Conservation (phyloP, 2,113 vertebrate species). For the Etia nguti region DNA sequence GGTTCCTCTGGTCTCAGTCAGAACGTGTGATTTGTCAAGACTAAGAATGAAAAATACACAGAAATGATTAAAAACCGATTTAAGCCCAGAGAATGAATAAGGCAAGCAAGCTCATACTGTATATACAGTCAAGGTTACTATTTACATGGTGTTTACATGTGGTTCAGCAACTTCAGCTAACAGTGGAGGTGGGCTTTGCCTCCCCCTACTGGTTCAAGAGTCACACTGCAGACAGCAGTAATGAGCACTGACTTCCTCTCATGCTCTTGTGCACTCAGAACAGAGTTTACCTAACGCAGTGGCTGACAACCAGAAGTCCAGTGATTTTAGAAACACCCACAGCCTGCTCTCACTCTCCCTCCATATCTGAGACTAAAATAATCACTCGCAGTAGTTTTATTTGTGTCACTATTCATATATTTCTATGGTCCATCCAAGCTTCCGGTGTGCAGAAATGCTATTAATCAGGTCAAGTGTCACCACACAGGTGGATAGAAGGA, state of each 20-base stretch:
- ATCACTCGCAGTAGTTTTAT: background rate
- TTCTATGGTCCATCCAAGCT: background rate
- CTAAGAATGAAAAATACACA: background rate
- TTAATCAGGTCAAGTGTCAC: background rate
- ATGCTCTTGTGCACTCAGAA: slow-evolving; percentile 5
- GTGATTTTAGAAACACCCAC: background rate
- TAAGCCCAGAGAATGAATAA: slow-evolving; percentile 53
- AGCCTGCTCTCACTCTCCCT: background rate
- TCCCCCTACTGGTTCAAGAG: slow-evolving; percentile 48
- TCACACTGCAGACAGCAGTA: slow-evolving; percentile 18
- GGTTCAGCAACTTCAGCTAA: slow-evolving; percentile 20
- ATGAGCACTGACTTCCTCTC: background rate
- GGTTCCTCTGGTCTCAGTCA: background rate
- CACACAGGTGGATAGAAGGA: background rate
- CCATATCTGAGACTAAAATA: background rate
- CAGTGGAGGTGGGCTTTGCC: slow-evolving; percentile 21
- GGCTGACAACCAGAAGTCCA: background rate
- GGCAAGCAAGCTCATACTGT: slow-evolving; percentile 66
- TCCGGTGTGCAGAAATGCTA: background rate
- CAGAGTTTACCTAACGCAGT: background rate
- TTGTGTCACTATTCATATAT: background rate
- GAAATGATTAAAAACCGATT: background rate
- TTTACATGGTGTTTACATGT: slow-evolving; percentile 54
- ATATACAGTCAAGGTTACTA: slow-evolving; percentile 58
- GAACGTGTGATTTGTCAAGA: background rate